These are phyloP conservation scores for Mechanitis mazaeus DNA, from an alignment of 2,888 invertebrate species.

Conservation along the genomic window DNA sequence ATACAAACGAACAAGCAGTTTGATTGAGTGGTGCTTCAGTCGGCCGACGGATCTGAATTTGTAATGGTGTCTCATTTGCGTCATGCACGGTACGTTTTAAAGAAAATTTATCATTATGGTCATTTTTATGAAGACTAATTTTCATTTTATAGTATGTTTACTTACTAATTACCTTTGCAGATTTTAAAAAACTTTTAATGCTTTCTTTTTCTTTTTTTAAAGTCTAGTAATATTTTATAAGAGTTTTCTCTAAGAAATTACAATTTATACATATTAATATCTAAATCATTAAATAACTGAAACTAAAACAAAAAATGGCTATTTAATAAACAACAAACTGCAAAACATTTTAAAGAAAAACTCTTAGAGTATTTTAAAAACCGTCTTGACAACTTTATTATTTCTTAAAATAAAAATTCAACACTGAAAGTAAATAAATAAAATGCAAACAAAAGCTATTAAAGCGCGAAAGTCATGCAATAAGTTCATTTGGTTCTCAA, in stretches of 20 bases:
- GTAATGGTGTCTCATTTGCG: conserved; percentile 22
- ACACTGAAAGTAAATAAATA: conserved; percentile 2
- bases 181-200: too few relatives aligned
- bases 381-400: not conserved
- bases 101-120: not conserved
- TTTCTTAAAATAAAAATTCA: conserved; percentile 1
- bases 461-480: conserved; percentile 3
- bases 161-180: too few relatives aligned
- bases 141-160: too few relatives aligned
- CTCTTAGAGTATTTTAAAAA: not conserved
- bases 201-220: too few relatives aligned
- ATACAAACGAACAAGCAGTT: conserved; percentile 12
- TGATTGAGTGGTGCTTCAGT: conserved; percentile 16
- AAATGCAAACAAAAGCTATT: conserved; percentile 6
- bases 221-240: too few relatives aligned
- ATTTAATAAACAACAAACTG: too few relatives aligned
- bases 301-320: too few relatives aligned
- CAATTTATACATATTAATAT: too few relatives aligned
- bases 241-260: too few relatives aligned
- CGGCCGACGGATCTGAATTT: conserved; percentile 20
- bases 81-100: conserved; percentile 11
- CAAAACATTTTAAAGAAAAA: not conserved
- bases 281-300: too few relatives aligned
- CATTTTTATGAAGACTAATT: conserved; percentile 1
- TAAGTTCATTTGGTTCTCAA: conserved; percentile 3